phyloP scores from a whole-genome alignment of 2,888 invertebrate genomes.

The Trissoscelio sp. region DNA sequence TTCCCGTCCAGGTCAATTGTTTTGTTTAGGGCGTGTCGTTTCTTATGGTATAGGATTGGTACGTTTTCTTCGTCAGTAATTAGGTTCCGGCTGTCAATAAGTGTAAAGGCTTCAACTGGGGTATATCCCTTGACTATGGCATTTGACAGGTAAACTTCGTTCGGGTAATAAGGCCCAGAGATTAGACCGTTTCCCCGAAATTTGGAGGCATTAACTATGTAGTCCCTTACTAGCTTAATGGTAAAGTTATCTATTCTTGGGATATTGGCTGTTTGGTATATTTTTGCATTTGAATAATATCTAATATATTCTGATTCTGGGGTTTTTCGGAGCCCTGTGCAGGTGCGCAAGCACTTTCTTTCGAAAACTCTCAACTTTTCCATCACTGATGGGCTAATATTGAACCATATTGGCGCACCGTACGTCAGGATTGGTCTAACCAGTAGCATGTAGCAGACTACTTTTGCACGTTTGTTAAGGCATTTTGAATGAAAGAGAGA shows the following conservation, averaged over 20 bases:
- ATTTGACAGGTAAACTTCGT: neutral
- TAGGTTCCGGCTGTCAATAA: neutral
- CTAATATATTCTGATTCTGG: constrained; percentile 15
- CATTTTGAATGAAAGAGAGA: constrained; percentile 60
- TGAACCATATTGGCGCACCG: constrained; percentile 64
- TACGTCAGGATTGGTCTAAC: constrained; percentile 66
- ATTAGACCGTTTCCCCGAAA: neutral
- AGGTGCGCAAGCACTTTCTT: constrained; percentile 63
- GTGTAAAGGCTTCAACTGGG: neutral
- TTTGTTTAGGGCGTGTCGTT: neutral
- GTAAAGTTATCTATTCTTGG: constrained; percentile 34
- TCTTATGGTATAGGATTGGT: constrained; percentile 1
- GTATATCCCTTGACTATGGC: neutral
- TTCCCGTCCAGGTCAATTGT: neutral
- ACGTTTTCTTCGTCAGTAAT: neutral
- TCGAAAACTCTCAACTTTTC: constrained; percentile 67
- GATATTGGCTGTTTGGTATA: constrained; percentile 23
- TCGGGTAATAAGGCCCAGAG: neutral
- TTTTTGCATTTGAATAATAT: no score
- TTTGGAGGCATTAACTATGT: no score
- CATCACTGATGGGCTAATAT: constrained; percentile 53
- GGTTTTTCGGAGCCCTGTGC: constrained; percentile 23
- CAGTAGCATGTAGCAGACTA: constrained; percentile 61
- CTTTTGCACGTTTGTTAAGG: constrained; percentile 46
- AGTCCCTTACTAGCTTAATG: constrained; percentile 5